phyloP scores from a whole-genome alignment of 2,888 invertebrate species.

The Sicus ferrugineus region DNA sequence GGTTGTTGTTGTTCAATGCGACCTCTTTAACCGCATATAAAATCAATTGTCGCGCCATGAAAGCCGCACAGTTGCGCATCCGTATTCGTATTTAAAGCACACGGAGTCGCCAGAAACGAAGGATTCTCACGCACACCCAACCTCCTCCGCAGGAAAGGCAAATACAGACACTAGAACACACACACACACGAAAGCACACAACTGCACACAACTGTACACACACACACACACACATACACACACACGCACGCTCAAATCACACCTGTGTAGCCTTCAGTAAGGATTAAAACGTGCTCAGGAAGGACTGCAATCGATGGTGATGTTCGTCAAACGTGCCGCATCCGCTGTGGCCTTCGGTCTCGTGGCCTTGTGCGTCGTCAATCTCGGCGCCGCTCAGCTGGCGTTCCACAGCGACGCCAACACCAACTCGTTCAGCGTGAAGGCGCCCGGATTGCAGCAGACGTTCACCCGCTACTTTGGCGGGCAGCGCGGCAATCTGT shows the following conservation, averaged over 20 bases:
- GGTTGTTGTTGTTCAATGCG: not conserved
- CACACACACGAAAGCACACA: not conserved
- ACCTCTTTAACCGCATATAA: conserved; percentile 37
- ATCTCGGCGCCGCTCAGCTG: conserved; percentile 52
- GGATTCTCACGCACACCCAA: too few species aligned
- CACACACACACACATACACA: not conserved
- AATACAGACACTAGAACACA: not conserved
- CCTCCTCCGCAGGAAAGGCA: not conserved
- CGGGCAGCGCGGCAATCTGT: conserved; percentile 45
- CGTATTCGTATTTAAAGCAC: not conserved
- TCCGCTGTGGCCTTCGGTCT: conserved; percentile 39
- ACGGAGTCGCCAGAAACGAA: not conserved
- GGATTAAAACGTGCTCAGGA: conserved; percentile 6
- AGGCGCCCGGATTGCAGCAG: conserved; percentile 61
- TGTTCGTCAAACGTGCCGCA: conserved; percentile 15
- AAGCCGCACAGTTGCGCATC: conserved; percentile 35
- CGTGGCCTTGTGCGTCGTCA: conserved; percentile 39
- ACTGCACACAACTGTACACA: not conserved
- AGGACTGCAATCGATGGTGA: not conserved
- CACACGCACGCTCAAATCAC: not conserved
- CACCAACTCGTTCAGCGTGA: conserved; percentile 60
- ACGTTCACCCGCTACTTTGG: conserved; percentile 61
- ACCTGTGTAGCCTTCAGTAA: not conserved
- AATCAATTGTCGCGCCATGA: conserved; percentile 33
- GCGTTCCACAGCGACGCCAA: conserved; percentile 61